Evolutionary conservation across 1,140 invertebrate species (phyloP), one percentile per base, ranked within the genome.

Genomic region (Cotesia chilonis): DNA sequence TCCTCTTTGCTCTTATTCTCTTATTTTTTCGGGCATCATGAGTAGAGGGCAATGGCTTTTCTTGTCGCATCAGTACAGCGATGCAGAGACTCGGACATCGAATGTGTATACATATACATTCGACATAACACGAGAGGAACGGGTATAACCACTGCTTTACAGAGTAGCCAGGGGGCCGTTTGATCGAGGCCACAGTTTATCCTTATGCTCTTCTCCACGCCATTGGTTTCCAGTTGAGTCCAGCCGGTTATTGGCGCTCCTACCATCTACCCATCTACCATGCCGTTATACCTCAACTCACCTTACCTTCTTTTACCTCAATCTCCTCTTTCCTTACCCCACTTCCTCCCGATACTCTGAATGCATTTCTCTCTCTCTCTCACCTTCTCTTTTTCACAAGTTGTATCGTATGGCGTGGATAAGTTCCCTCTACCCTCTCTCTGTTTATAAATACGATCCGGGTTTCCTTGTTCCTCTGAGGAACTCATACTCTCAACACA

Each of bases 161-260:
- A 38, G 47, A 75, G 65, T 9, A 57, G 61, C 55, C 7, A 64
- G 61, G 5, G 17, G 63, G 63, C 63, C 63, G 63, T 65, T 65
- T 51, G 52, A 72, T 72, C 74, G 51, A 68, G 73, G 59, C 61
- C 69, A 70, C 68, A 69, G 37, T 41, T 28, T 51, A 52, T 14
- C 17, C n/a, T 74, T 41, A 59, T 70, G 72, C 54, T 73, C 5
- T 47, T 47, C 75, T 75, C 83, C 74, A 81, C 84, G 84, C 84
- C 83, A 81, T 78, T 85, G 82, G 77, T 71, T 82, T 79, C 79
- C 80, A 82, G 82, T 79, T 79, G 79, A 82, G 82, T 78, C 78
- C 76, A 80, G 83, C 82, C 82, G 82, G 82, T 84, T 85, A 75
- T 80, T 6, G 41, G 28, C 28, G 28, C 28, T 28, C 28, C 28